Evolutionary conservation across 2,888 invertebrate genomes (phyloP), one percentile per base, ranked within the genome.

Genomic region (Limnephilus marmoratus): DNA sequence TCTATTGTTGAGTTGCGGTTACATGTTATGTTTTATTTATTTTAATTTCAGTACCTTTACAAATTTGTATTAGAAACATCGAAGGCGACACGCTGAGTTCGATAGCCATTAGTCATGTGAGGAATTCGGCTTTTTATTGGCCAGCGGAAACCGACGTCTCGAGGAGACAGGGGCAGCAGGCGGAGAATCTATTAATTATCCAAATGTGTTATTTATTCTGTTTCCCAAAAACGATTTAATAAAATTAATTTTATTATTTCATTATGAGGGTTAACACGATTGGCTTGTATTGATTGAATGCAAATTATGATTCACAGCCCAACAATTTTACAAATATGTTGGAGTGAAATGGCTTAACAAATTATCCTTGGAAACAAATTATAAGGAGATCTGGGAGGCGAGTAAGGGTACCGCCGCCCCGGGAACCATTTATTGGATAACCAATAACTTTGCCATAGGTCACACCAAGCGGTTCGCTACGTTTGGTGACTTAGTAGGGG

Each of bases 1-100:
- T 29, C 86, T 49, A 49, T 86, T 86, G 86, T 86, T 45, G 49
- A 9, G 45, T 45, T 41, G 45, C 86, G 85, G n/a, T 85, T 41
- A 11, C 12, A 37, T 85, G 24, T 86, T 45, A 12, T 86, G 45
- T 45, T 45, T 45, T 29, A 45, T 86, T 86, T 49, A 85, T 45
- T 45, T 45, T 29, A 45, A 45, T 86, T 49, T 34, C 15, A n/a
- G 91, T 86, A 80, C 68, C 87, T 86, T 85, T 93, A 92, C 93
- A 93, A 93, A 93, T 93, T 91, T 81, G 92, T 93, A 92, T 93
- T 81, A 80, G 88, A 91, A 92, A 93, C 90, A 91, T 93, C 92
- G 92, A 90, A 81, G 92, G 87, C 93, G 92, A 93, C 93, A 93
- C 90, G 93, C 93, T 93, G 93, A 13, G 93, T 86, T 89, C 91